phyloP scores from a whole-genome alignment of 2,797 vertebrate genomes.

The Dromococcyx pavoninus region DNA sequence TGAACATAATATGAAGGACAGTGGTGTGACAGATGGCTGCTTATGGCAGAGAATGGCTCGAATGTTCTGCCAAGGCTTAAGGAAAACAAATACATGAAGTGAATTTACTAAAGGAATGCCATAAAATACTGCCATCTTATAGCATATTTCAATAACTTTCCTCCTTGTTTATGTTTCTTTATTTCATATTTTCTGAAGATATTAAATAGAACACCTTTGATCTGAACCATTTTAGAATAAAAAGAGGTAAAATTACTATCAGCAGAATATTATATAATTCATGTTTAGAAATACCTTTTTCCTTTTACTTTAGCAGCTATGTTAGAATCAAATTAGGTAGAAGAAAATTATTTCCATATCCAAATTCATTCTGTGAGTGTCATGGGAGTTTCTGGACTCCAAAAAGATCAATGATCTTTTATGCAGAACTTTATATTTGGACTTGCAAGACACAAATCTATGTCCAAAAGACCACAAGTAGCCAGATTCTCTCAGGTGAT shows the following conservation, averaged over 20 bases:
- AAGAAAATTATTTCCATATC: neutral
- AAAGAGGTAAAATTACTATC: neutral
- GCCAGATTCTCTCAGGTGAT: neutral
- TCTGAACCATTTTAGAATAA: neutral
- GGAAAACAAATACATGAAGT: neutral
- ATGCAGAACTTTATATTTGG: neutral
- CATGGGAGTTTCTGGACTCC: neutral
- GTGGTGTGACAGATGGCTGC: conserved; percentile 1
- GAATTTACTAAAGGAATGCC: neutral
- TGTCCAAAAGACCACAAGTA: neutral
- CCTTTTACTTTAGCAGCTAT: neutral
- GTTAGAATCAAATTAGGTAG: neutral
- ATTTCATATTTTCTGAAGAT: neutral
- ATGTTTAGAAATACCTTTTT: neutral
- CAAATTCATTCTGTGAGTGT: neutral
- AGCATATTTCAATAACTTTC: neutral
- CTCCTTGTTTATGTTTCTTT: neutral
- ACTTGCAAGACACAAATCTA: neutral
- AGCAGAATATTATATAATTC: neutral
- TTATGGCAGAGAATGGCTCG: conserved; percentile 1
- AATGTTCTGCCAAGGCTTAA: neutral
- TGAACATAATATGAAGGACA: neutral
- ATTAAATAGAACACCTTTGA: neutral
- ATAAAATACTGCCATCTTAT: neutral
- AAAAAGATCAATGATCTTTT: neutral